Evolutionary conservation across 1,140 invertebrate genomes (phyloP).

Genomic region (Druon quercuslanigerum): DNA sequence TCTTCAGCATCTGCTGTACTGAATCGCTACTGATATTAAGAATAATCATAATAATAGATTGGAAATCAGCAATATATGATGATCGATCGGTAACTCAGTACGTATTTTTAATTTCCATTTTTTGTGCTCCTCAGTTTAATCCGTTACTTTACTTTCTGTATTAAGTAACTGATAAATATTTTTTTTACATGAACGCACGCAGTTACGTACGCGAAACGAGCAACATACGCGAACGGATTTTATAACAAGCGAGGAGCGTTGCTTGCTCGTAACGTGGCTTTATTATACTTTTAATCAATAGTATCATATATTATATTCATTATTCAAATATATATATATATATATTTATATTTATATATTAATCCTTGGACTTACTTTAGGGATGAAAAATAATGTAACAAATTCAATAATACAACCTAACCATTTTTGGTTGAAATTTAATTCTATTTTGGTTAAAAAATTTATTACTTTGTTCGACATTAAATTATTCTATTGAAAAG

Average conservation of each 20-base stretch:
- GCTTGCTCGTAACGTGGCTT: conserved; percentile 39
- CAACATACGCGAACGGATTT: conserved; percentile 48
- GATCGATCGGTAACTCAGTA: conserved; percentile 5
- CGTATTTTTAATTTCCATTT: background rate
- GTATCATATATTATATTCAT: conserved; percentile 50
- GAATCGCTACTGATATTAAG: conserved; percentile 3
- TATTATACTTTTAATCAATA: conserved; percentile 42
- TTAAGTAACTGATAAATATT: background rate
- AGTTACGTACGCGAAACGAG: conserved; percentile 41
- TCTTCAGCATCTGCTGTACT: background rate
- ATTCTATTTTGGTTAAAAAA: too few relatives aligned
- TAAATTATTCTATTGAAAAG: too few relatives aligned
- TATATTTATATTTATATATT: conserved; percentile 42
- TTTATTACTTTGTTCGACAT: too few relatives aligned
- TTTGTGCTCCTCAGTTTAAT: background rate
- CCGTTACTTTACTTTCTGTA: conserved; percentile 7
- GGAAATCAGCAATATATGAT: background rate
- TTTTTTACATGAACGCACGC: conserved; percentile 27
- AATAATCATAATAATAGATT: conserved; percentile 13
- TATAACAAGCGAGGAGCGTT: conserved; percentile 46
- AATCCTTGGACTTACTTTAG: background rate
- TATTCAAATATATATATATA: conserved; percentile 49
- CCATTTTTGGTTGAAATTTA: too few relatives aligned
- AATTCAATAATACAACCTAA: too few relatives aligned
- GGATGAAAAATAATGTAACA: too few relatives aligned